Evolutionary conservation across 2,888 invertebrate genomes (phyloP).

Genomic region (Gasteruption jaculator): DNA sequence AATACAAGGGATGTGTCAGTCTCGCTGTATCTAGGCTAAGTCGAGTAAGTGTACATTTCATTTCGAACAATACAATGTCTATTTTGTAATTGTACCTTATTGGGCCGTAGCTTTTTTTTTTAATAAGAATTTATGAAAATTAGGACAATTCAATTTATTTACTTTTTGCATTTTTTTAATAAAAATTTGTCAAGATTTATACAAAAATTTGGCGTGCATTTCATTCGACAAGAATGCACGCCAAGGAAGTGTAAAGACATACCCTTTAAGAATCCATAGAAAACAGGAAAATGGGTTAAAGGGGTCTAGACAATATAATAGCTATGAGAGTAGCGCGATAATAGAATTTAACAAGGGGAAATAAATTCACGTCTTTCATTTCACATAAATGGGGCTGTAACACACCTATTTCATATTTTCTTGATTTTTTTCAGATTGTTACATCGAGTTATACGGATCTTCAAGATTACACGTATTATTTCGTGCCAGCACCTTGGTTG

Average conservation of each 20-base stretch:
- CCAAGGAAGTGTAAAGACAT: too few species aligned
- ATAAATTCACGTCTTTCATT: neutral
- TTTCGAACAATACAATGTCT: too few species aligned
- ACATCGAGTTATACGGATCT: slow-evolving; percentile 98
- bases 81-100: neutral
- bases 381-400: slow-evolving; percentile 2
- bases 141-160: slow-evolving; percentile 2
- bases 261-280: too few species aligned
- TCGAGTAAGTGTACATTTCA: slow-evolving; percentile 64
- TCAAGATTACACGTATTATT: slow-evolving; percentile 99
- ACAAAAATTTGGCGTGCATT: too few species aligned
- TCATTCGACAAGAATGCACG: too few species aligned
- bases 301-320: too few species aligned
- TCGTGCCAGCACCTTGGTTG: slow-evolving; percentile 99
- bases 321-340: too few species aligned
- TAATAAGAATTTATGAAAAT: neutral
- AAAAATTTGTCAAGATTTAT: neutral
- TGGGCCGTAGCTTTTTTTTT: neutral
- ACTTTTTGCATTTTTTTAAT: slow-evolving; percentile 2
- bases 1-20: slow-evolving; percentile 98
- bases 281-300: too few species aligned
- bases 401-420: too few species aligned
- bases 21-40: slow-evolving; percentile 95
- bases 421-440: slow-evolving; percentile 76
- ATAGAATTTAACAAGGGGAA: neutral